Conservation (phyloP, 2,797 vertebrate genomes). For the Microtus californicus region DNA sequence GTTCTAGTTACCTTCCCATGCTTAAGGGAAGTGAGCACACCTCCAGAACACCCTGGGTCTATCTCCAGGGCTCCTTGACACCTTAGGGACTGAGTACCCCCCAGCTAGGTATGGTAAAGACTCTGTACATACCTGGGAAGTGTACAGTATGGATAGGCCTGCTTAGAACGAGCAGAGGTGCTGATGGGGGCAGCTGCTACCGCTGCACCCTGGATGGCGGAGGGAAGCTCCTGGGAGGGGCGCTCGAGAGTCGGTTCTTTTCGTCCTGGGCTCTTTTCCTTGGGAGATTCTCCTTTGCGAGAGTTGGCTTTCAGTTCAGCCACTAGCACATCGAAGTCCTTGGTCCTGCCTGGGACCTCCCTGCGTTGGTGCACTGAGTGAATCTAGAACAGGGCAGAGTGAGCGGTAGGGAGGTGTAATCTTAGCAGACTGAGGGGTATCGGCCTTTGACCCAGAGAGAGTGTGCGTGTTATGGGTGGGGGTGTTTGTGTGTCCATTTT, state of each 20-base stretch:
- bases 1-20: neutral
- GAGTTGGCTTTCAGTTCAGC: constrained; percentile 93
- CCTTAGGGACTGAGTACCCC: constrained; percentile 16
- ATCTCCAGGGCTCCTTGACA: constrained; percentile 27
- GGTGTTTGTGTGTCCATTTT: neutral
- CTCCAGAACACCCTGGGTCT: neutral
- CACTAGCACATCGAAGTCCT: constrained; percentile 95
- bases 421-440: constrained; percentile 23
- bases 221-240: constrained; percentile 76
- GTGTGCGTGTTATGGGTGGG: neutral
- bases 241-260: constrained; percentile 75
- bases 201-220: constrained; percentile 82
- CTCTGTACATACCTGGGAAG: constrained; percentile 89
- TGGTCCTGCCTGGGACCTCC: constrained; percentile 94
- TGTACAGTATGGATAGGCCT: constrained; percentile 87
- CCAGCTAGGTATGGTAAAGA: neutral
- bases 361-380: constrained; percentile 96
- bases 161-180: constrained; percentile 88
- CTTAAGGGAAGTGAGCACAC: neutral
- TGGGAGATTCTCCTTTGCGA: constrained; percentile 89
- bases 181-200: constrained; percentile 83
- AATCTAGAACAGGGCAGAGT: constrained; percentile 87
- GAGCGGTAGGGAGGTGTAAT: constrained; percentile 17
- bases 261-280: constrained; percentile 88
- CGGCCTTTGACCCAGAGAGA: neutral